Evolutionary conservation across 1,140 invertebrate species (phyloP), one percentile per base, ranked within the genome.

Genomic region (Pararge aegeria): DNA sequence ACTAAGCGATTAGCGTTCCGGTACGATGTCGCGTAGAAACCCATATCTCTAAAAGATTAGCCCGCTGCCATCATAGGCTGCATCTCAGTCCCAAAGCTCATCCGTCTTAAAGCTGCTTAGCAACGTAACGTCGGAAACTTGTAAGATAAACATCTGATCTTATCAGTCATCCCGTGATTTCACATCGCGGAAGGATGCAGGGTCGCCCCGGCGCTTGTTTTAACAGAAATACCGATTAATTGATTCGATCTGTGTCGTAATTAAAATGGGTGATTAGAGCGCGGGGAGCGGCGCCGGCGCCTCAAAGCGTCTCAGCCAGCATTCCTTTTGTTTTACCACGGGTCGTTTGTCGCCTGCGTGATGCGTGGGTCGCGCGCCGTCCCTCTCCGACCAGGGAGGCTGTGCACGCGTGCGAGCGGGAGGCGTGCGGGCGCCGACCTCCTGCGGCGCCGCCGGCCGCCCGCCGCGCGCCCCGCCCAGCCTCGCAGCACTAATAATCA

Each of bases 321-420:
- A 89, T 89, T 89, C 86, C 86, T 89, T 89, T 89, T 89, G 86
- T 89, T 87, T 89, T 89, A 89, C 86, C 84, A 89, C 76, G 83
- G 81, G 83, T 89, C 84, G 86, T 81, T 89, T 89, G 86, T 89
- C 86, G 86, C 86, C 86, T 86, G 85, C 78, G 62, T 66, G 73
- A 50, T 75, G 78, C 74, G 75, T 71, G 73, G 69, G 71, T 60
- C 50, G 68, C 40, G 13, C 57, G 53, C 63, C 48, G 67, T 73
- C 75, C 55, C 73, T 56, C 44, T 77, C 74, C 15, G 6, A 10
- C 68, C 4, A n/a, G 19, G 0, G 46, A 38, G 21, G 19, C 0
- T 37, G 15, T 19, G 7, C 6, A 29, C n/a, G 48, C 9, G 82
- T 57, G 74, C 51, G 77, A 83, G 73, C 64, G 78, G 63, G 78